Conservation (phyloP, 1,140 invertebrate species). For the Maniola jurtina region DNA sequence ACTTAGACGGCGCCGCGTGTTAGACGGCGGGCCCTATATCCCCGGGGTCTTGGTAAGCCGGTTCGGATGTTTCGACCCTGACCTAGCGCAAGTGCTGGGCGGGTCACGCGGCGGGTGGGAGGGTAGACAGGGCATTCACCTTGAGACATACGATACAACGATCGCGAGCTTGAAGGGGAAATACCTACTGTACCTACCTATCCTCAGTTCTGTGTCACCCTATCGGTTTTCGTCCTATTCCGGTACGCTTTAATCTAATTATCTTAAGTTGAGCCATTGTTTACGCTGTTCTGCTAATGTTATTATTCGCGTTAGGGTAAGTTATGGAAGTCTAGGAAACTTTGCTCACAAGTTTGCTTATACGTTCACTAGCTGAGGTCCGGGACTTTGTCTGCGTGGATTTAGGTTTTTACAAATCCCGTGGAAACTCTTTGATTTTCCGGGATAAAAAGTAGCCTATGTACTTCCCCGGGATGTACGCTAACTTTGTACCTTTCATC, state of each 20-base stretch:
- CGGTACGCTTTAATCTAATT: not conserved
- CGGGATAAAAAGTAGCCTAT: too few relatives aligned
- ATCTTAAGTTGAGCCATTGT: constrained; percentile 2
- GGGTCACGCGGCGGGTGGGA: constrained; percentile 63
- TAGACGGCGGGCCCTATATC: constrained; percentile 13
- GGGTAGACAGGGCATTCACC: constrained; percentile 68
- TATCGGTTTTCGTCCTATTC: constrained; percentile 11
- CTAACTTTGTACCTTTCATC: too few relatives aligned
- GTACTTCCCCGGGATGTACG: too few relatives aligned
- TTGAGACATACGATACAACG: constrained; percentile 59
- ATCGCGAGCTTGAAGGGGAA: constrained; percentile 37
- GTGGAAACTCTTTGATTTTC: too few relatives aligned
- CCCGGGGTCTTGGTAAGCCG: constrained; percentile 46
- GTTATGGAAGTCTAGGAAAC: too few relatives aligned
- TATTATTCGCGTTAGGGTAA: too few relatives aligned
- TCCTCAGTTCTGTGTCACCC: constrained; percentile 15
- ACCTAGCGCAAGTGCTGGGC: constrained; percentile 67
- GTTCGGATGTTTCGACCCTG: constrained; percentile 58
- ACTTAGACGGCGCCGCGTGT: constrained; percentile 28
- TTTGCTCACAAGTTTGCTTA: too few relatives aligned
- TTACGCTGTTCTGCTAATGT: not conserved
- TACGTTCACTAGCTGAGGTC: too few relatives aligned
- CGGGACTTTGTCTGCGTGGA: too few relatives aligned
- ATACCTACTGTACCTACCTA: constrained; percentile 24
- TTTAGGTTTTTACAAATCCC: too few relatives aligned